Evolutionary conservation across 2,113 vertebrate genomes (phyloP), one percentile per base, ranked within the genome.

Genomic region (Sciurus niger): DNA sequence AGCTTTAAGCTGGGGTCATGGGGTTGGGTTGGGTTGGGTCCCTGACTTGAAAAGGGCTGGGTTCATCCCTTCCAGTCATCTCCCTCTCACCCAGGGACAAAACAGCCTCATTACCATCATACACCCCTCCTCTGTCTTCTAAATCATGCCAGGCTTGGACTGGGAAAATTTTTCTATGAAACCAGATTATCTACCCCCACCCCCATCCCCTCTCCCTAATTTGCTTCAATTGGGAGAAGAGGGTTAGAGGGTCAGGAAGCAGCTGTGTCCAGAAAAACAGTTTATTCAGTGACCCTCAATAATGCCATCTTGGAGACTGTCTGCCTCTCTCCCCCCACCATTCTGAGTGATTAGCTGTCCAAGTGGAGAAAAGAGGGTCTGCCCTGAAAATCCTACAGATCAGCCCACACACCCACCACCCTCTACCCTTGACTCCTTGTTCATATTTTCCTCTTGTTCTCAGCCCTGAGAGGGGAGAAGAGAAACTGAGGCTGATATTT

Each of bases 111-210:
- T 20, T 55, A 67, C 55, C 86, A 51, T 77, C 48, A 3, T 20
- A 48, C 65, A 84, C 92, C 85, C 93, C 72, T 90, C 95, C 89
- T 94, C 97, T 95, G 88, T 40, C 76, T 92, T 91, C 70, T 58
- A 58, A 82, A 80, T 85, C 94, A 91, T 97, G 88, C 96, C 94
- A 97, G 95, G 40, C 60, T 90, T 65, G 55, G 73, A 93, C 88
- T 97, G 90, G 95, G 96, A 97, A 97, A 97, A 87, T 97, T 97
- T 97, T 97, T 95, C 96, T 86, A 92, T 93, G 93, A 97, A 97
- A 94, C 55, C 46, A 94, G 92, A 97, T 95, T 93, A 92, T 84
- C 53, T 92, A 22, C 72, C 65, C 43, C 70, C 68, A 40, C 40
- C 53, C n/a, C 24, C 28, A 37, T 67, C 46, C 85, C 89, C 8